Evolutionary conservation across 2,113 vertebrate species (phyloP).

Genomic region (Asarcornis scutulata): DNA sequence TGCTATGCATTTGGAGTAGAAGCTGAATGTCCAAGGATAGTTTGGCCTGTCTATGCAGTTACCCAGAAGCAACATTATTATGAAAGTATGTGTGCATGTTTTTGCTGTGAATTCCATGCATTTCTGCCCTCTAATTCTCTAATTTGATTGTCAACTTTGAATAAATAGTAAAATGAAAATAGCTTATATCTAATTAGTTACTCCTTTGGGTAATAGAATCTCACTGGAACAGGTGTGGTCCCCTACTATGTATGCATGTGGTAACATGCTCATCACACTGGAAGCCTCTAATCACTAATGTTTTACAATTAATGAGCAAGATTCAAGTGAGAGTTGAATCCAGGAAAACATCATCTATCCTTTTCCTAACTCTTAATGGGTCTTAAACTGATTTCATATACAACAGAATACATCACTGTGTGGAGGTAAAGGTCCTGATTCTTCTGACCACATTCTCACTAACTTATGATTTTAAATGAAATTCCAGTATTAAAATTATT

Average conservation of each 20-base stretch:
- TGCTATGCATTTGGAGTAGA: not conserved
- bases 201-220: not conserved
- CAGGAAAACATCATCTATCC: not conserved
- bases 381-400: not conserved
- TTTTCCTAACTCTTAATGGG: not conserved
- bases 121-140: not conserved
- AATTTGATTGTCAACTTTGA: not conserved
- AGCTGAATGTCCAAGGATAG: not conserved
- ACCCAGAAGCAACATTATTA: not conserved
- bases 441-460: not conserved
- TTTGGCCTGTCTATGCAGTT: not conserved
- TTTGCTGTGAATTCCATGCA: not conserved
- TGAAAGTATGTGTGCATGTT: not conserved
- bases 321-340: not conserved
- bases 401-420: not conserved
- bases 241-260: not conserved
- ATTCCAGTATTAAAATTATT: not conserved
- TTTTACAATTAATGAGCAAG: not conserved
- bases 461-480: not conserved
- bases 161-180: conserved; percentile 12
- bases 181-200: not conserved
- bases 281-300: conserved; percentile 5
- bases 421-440: not conserved
- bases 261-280: not conserved
- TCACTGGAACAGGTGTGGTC: not conserved